Evolutionary conservation across 1,140 invertebrate genomes (phyloP).

Genomic region (Rhizoglyphus robini): DNA sequence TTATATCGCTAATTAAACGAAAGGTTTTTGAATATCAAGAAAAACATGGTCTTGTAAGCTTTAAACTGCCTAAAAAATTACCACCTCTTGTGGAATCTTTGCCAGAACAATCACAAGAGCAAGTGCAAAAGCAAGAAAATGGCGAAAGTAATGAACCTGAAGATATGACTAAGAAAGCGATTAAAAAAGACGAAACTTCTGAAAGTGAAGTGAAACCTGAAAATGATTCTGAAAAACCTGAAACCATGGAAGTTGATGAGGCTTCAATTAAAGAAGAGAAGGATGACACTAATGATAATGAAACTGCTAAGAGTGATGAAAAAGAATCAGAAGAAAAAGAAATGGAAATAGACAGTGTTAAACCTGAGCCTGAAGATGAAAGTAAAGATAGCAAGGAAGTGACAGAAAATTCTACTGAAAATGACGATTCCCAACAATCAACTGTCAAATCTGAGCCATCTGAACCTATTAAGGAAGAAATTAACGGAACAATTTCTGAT

Average conservation of each 20-base stretch:
- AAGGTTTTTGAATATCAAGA: slow-evolving; percentile 16
- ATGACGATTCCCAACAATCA: neutral
- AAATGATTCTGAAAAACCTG: neutral
- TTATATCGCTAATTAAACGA: slow-evolving; percentile 11
- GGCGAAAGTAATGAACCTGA: neutral
- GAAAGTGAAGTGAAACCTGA: neutral
- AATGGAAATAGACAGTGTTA: neutral
- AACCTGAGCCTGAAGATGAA: neutral
- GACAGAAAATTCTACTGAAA: neutral
- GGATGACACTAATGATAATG: neutral
- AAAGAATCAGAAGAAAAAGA: neutral
- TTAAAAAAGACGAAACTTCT: neutral
- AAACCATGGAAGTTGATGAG: neutral
- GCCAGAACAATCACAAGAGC: neutral
- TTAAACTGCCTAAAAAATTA: neutral
- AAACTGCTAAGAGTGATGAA: neutral
- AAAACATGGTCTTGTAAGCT: neutral
- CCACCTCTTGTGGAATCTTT: neutral
- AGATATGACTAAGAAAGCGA: neutral
- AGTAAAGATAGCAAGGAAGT: neutral
- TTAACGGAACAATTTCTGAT: neutral
- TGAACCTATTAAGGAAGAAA: neutral
- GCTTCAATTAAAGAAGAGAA: neutral
- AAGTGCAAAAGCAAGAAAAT: neutral
- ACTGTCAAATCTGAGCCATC: slow-evolving; percentile 2